phyloP scores from a whole-genome alignment of 1,140 invertebrate species.

The Telenomus remus region DNA sequence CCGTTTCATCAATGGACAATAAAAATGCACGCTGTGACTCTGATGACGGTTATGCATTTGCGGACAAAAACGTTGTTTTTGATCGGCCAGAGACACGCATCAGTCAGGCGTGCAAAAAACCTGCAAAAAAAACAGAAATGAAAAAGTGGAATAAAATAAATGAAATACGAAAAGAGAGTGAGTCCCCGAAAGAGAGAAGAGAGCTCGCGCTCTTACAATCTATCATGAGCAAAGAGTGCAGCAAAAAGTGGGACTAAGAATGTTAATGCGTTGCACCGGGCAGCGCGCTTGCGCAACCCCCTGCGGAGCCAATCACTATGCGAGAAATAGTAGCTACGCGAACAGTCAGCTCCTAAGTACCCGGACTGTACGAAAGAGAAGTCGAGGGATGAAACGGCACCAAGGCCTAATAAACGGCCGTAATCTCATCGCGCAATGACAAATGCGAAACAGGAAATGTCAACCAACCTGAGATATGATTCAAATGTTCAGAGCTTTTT shows the following conservation, averaged over 20 bases:
- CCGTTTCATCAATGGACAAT: constrained; percentile 56
- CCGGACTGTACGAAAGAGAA: constrained; percentile 48
- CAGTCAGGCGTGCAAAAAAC: constrained; percentile 50
- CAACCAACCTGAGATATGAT: constrained; percentile 5
- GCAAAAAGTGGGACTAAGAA: constrained; percentile 70
- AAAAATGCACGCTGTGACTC: constrained; percentile 59
- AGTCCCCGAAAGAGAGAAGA: constrained; percentile 15
- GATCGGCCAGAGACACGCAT: constrained; percentile 49
- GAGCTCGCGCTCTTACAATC: constrained; percentile 62
- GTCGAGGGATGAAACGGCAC: constrained; percentile 57
- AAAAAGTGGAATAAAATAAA: too few species aligned
- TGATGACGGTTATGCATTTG: constrained; percentile 52
- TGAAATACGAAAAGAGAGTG: constrained; percentile 18
- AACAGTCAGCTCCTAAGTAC: constrained; percentile 65
- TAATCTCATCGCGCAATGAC: constrained; percentile 47
- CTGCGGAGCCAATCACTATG: constrained; percentile 73
- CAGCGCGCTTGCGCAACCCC: constrained; percentile 70
- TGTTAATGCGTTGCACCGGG: constrained; percentile 68
- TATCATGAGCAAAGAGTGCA: constrained; percentile 70
- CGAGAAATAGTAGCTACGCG: constrained; percentile 73
- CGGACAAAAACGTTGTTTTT: constrained; percentile 54
- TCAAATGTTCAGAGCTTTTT: constrained; percentile 8
- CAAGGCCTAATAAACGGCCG: constrained; percentile 41
- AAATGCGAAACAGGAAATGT: constrained; percentile 48
- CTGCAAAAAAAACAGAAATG: constrained; percentile 3